Conservation (phyloP, 2,797 vertebrate genomes). For the Leuciscus waleckii region DNA sequence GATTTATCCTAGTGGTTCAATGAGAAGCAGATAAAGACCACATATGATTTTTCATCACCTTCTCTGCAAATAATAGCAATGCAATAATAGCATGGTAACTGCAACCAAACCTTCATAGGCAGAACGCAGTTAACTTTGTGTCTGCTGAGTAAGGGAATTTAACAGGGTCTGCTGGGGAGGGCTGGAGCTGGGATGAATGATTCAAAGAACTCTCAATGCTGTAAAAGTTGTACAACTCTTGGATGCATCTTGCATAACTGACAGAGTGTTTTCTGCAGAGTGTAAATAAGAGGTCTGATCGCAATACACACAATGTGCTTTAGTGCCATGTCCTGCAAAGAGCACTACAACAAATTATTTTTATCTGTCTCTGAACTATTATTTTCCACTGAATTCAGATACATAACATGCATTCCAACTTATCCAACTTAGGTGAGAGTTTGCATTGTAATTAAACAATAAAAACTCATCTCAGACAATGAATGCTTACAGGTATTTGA, state of each 20-base stretch:
- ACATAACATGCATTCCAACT: slow-evolving; percentile 1
- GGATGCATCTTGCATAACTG: background rate
- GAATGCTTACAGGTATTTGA: background rate
- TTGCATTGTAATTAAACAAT: background rate
- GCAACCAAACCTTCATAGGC: background rate
- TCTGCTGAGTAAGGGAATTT: slow-evolving; percentile 30
- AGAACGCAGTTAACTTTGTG: background rate
- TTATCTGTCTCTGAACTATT: background rate
- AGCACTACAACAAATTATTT: background rate
- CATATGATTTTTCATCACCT: background rate
- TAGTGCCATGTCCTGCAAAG: background rate
- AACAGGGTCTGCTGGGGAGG: slow-evolving; percentile 1
- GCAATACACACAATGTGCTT: background rate
- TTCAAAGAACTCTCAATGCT: background rate
- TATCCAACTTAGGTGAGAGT: background rate
- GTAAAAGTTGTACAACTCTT: slow-evolving; percentile 18
- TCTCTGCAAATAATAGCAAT: background rate
- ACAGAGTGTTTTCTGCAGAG: slow-evolving; percentile 11
- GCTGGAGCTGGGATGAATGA: background rate
- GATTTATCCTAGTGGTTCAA: background rate
- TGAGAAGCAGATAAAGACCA: background rate
- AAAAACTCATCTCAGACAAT: background rate
- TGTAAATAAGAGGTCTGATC: slow-evolving; percentile 6
- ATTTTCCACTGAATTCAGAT: background rate
- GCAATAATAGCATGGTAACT: slow-evolving; percentile 2